A percentile compares a stretch with the other conserved stretches of the same genome.
Conservation (phyloP, 2,797 vertebrate species). For the Lepus oiostolus region DNA sequence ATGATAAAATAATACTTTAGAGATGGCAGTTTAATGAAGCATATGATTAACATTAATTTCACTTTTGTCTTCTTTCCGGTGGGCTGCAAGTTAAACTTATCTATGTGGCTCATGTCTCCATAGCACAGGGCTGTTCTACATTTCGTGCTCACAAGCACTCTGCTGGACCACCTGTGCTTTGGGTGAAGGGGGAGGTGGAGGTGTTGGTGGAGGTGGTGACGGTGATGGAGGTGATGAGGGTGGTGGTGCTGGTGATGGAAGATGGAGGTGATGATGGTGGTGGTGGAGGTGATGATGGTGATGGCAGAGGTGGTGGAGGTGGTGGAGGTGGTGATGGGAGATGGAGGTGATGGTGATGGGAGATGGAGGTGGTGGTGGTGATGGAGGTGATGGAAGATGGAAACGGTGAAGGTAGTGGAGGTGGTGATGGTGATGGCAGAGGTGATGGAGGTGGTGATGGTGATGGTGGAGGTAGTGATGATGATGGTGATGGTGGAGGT, state of each 20-base stretch:
- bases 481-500: not conserved
- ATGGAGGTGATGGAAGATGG: not conserved
- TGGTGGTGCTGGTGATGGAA: too few relatives aligned
- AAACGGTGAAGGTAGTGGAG: not conserved
- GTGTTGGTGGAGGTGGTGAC: too few relatives aligned
- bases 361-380: not conserved
- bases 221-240: too few relatives aligned
- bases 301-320: not conserved
- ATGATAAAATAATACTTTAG: conserved; percentile 4
- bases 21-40: not conserved
- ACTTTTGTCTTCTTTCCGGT: not conserved
- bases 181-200: not conserved
- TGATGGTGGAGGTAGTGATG: not conserved
- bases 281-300: not conserved
- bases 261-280: not conserved
- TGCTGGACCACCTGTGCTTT: not conserved
- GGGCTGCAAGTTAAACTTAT: not conserved
- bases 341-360: not conserved
- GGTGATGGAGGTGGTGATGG: not conserved
- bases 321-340: not conserved
- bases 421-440: not conserved
- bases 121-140: not conserved
- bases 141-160: not conserved
- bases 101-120: not conserved
- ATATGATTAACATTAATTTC: not conserved